Evolutionary conservation across 2,797 vertebrate genomes (phyloP), one percentile per base, ranked within the genome.

Genomic region (Pangasius djambal): DNA sequence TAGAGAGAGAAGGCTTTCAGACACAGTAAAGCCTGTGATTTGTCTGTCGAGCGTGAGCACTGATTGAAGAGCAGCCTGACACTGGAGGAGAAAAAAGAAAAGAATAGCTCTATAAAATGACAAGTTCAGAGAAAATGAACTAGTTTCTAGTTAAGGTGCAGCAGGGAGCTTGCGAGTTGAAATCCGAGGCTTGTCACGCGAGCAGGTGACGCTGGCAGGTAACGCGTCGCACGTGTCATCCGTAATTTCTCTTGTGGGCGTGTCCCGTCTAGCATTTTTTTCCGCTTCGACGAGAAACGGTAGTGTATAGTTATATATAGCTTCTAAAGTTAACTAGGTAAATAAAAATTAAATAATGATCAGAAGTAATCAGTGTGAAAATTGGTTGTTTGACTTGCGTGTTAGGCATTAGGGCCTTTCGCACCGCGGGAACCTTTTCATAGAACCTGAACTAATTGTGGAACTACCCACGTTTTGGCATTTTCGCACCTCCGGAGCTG

Each of bases 21-120:
- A 72, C 37, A 72, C 67, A 57, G 50, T 72, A 40, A 86, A 86
- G 31, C 61, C 50, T 55, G 31, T 72, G 50, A 86, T 86, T 74
- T 70, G 50, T 74, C 44, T 74, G 84, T 59, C 10, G 84, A 72
- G 67, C 0, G 3, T 34, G 18, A 72, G 31, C 48, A 3, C 67
- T 86, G 50, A 74, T 86, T 57, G 67, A 57, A 57, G 67, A 70
- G 50, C 65, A 52, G 83, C 48, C 63, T 34, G 65, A 52, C 63
- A 85, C 28, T 8, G 4, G 44, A 85, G 48, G n/a, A 85, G 40
- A 1, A 25, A 61, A 61, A 59, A 15, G n/a, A 18, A 40, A 40
- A 28, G 31, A 81, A 55, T 34, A 15, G 31, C 81, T 63, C 22
- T 63, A 6, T 37, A 61, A 82, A 61, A 82, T 82, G 79, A 61